A percentile compares a stretch with the other conserved stretches of the same genome.
These are phyloP conservation scores for Sandelia bainsii DNA, from an alignment of 2,797 vertebrate genomes.

Conservation along the genomic window DNA sequence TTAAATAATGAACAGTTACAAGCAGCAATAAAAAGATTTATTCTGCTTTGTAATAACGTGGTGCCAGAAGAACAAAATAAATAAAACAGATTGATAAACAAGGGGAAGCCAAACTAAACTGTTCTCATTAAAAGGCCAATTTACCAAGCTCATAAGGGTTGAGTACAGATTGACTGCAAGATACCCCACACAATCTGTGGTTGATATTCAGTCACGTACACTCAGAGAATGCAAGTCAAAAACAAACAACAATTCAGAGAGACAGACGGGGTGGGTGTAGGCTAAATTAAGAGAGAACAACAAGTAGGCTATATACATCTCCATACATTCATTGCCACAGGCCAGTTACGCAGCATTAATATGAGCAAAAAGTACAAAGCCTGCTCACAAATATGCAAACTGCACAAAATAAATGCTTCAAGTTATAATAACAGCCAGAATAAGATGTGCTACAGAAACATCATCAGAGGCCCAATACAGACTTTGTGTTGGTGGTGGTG, in stretches of 20 bases:
- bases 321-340: neutral
- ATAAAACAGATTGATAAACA: neutral
- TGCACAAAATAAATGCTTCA: neutral
- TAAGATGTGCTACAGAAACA: neutral
- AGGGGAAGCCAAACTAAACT: neutral
- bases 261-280: neutral
- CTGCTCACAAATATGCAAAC: neutral
- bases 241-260: slow-evolving; percentile 8
- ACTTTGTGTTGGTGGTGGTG: neutral
- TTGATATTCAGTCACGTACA: neutral
- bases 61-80: neutral
- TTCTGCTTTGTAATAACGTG: neutral
- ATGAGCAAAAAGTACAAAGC: neutral
- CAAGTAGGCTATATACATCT: neutral
- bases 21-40: neutral
- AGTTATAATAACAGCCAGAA: neutral
- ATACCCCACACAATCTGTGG: neutral
- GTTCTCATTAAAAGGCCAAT: neutral
- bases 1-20: too few species aligned
- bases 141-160: neutral
- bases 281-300: neutral
- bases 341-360: neutral
- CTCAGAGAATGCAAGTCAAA: neutral
- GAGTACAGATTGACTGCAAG: neutral
- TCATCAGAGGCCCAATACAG: neutral